Evolutionary conservation across 2,888 invertebrate genomes (phyloP), one percentile per base, ranked within the genome.

Genomic region (Agriopis aurantiaria): DNA sequence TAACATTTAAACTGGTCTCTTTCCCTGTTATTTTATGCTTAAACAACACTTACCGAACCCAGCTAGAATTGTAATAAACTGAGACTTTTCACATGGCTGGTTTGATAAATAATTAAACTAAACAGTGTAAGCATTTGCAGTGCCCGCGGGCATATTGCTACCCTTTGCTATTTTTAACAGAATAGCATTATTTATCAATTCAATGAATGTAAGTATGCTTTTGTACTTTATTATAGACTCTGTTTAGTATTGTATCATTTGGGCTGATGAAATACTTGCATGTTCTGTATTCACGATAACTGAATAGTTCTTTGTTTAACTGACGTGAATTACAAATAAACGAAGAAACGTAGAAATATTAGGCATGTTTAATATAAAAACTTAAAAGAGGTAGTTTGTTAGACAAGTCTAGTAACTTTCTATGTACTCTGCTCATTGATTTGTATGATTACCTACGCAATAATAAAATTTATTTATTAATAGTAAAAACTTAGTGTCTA

Each of bases 91-190:
- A 82, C 83, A 80, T 78, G 82, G 80, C 77, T 81, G 82, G 71
- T 72, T 84, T 81, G 80, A 84, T 84, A 82, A 81, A 84, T 85
- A 82, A 84, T 84, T 85, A 83, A 87, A 86, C 86, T 80, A 60
- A 63, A 63, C 5, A 33, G 33, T 33, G 33, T 17, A 56, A n/a
- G 45, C 48, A 46, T 11, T 58, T 45, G 41, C 46, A 75, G 74
- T 62, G 66, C 82, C 87, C 84, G 66, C 77, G 55, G 84, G 87
- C 85, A 73, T 51, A 71, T 65, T 74, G 49, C 45, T 62, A 80
- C 87, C 88, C 86, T 82, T 83, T 82, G 74, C 78, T 80, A 78
- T 80, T 82, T 76, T 75, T 69, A 57, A 73, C 74, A 76, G 81
- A 86, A 88, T 84, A 83, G 81, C 82, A 86, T 87, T 85, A 86